Percentiles rank a stretch among this genome's conserved stretches.
These are phyloP conservation scores for Lophotis ruficrista DNA, from an alignment of 2,113 vertebrate genomes.

Conservation along the genomic window DNA sequence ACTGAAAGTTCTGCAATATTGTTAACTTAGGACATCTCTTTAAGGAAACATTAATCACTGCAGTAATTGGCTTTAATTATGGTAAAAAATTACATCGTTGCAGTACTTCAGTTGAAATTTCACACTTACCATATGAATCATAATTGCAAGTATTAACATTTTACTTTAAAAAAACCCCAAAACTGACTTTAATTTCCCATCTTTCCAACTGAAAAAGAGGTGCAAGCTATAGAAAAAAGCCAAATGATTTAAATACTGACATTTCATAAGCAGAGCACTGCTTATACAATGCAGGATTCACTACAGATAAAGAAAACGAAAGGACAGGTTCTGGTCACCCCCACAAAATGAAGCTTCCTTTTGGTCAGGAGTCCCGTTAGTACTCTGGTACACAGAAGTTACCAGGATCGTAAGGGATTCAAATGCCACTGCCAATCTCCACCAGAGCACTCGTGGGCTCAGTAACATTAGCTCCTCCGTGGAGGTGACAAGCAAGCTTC, in stretches of 20 bases:
- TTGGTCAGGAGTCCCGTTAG: not conserved
- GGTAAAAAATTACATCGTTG: not conserved
- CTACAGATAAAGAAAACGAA: not conserved
- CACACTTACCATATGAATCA: not conserved
- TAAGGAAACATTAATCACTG: not conserved
- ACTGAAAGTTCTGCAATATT: not conserved
- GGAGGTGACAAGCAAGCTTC: not conserved
- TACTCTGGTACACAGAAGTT: not conserved
- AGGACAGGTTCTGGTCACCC: not conserved
- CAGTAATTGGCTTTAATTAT: not conserved
- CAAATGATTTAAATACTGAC: not conserved
- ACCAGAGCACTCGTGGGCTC: not conserved
- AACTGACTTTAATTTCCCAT: not conserved
- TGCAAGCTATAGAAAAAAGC: not conserved
- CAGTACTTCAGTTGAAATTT: not conserved
- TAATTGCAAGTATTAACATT: not conserved
- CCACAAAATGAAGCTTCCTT: not conserved
- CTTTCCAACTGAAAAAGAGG: not conserved
- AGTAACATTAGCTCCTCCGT: not conserved
- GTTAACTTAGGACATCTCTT: not conserved
- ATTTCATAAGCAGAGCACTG: not conserved
- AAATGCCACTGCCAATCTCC: rapidly evolving
- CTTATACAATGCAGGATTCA: not conserved
- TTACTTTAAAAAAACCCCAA: not conserved
- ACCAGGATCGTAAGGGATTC: not conserved